These are phyloP conservation scores for Pipistrellus pygmaeus DNA, from an alignment of 2,797 vertebrate genomes.

Conservation along the genomic window DNA sequence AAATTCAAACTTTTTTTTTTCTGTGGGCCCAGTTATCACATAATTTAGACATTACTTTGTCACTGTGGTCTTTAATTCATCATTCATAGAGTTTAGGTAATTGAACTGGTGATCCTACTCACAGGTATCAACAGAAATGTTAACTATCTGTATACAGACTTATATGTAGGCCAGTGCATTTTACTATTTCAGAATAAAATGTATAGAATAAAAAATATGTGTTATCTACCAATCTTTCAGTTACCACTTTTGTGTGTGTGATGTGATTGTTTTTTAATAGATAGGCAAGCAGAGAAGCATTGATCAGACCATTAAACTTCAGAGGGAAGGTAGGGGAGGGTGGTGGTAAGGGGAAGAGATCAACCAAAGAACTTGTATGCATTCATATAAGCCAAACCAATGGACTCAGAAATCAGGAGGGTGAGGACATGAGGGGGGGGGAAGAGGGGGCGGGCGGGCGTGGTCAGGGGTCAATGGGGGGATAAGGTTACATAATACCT, in stretches of 20 bases:
- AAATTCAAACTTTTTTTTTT: constrained; percentile 55
- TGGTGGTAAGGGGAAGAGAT: too few species aligned
- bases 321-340: too few species aligned
- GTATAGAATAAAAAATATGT: neutral
- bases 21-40: neutral
- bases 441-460: too few species aligned
- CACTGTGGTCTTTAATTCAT: constrained; percentile 17
- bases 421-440: too few species aligned
- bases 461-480: too few species aligned
- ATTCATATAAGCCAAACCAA: too few species aligned
- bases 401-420: too few species aligned
- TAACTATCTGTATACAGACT: neutral
- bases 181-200: neutral
- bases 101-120: constrained; percentile 2
- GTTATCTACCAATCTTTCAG: neutral
- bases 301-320: too few species aligned
- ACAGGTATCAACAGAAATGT: neutral
- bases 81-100: constrained; percentile 48
- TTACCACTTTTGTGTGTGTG: neutral
- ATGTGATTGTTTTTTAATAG: neutral
- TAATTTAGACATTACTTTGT: constrained; percentile 66
- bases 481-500: too few species aligned
- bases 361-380: too few species aligned
- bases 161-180: neutral
- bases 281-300: neutral